Evolutionary conservation across 1,140 invertebrate genomes (phyloP), one percentile per base, ranked within the genome.

Genomic region (Sminthurides bifidus): DNA sequence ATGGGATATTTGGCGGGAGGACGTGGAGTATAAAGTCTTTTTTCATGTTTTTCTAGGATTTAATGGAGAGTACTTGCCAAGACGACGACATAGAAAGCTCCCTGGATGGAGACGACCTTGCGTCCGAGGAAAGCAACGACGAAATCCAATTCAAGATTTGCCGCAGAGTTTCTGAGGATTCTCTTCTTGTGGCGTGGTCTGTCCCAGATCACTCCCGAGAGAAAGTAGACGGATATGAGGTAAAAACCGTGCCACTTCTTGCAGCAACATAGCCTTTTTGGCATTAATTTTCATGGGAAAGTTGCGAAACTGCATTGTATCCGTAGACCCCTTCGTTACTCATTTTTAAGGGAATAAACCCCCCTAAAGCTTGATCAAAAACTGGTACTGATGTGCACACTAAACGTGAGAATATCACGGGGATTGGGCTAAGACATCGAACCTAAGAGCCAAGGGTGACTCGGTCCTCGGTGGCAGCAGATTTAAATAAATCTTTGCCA

Each of bases 111-210:
- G 40, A 21, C 10, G 43, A 48, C 14, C 14, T 24, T 23, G 43
- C 37, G 24, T 19, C 29, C 10, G 53, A 33, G 44, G 44, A 48
- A 19, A 29, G 41, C 38, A 27, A 21, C 10, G 53, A 55, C 15
- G 54, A 56, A 29, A 29, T 60, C 6, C 65, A 68, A 33, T 67
- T 68, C 55, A 60, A 59, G 10, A 57, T 68, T 50, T 53, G 65
- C n/a, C 51, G 61, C 17, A 60, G 56, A 43, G 55, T 68, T 41
- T 64, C 65, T 5, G 53, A 62, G 10, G 67, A 68, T 55, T 54
- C 65, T n/a, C 56, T 68, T 31, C 52, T 68, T 10, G 65, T 68
- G 24, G 64, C 66, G 21, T 68, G 68, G 68, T 43, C 58, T 21
- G 54, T 58, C 26, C 64, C 65, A 23, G 46, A 56, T 5, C 41